Base-by-base conservation (phyloP, 2,888 invertebrate genomes). In the Synergus japonicus region DNA sequence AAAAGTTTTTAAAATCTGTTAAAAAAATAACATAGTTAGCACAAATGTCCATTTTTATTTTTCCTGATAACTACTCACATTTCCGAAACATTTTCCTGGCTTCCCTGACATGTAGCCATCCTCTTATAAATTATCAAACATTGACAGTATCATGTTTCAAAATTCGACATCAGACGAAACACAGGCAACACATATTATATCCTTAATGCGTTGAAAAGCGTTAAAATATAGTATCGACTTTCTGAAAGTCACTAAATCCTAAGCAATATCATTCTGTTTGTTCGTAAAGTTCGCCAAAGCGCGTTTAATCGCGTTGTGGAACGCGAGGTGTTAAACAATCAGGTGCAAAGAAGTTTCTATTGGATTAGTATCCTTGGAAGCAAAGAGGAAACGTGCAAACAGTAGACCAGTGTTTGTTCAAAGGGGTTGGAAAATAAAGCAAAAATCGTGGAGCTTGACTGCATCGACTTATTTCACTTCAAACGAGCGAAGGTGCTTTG, bases 261-360 rank as follows among this genome's bases (percentile, higher is more conserved):
- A 73, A 73, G 73, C 73, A 54, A 73, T 73, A 73, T 73, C 73
- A 73, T 54, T 73, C 73, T 73, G 73, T 73, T 73, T 73, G 54
- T 73, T 73, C 73, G 73, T 73, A 18, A 54, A 73, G 73, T 73
- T 73, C 76, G 78, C 49, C 81, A 80, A 82, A 76, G 78, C 79
- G 69, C 64, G 79, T 79, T 82, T 83, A 82, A 84, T 84, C 80
- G 84, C 82, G 81, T 79, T 73, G 73, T 73, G 73, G 73, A 73
- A 73, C 73, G 73, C 79, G 81, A 78, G 79, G 81, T 83, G 83
- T 80, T 82, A 46, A 82, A 80, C 84, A 80, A 83, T 84, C 83
- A 82, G 82, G 80, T 78, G 78, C 77, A 79, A 78, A 78, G 43
- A 82, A 83, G 81, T 83, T 84, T 84, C 81, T 83, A 84, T 83